Evolutionary conservation across 2,888 invertebrate genomes (phyloP).

Genomic region (Blera fallax): DNA sequence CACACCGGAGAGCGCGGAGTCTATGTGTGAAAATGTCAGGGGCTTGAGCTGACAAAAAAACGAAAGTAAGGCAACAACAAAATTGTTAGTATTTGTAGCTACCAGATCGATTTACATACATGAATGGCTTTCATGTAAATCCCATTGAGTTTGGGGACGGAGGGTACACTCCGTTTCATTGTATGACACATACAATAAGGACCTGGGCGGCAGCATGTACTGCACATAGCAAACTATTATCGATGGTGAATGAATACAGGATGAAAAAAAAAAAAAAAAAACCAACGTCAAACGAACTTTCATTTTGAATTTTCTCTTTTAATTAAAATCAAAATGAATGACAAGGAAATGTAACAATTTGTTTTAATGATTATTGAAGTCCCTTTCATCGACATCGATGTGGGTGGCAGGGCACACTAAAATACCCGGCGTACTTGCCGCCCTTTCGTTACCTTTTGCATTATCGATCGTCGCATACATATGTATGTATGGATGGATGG

Average conservation of each 20-base stretch:
- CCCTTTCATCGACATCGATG: conserved; percentile 53
- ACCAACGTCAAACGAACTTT: conserved; percentile 55
- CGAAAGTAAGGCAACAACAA: neutral
- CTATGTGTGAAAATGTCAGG: conserved; percentile 11
- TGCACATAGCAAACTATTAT: conserved; percentile 38
- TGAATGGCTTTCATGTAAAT: conserved; percentile 44
- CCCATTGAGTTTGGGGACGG: neutral
- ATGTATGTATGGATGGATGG: neutral
- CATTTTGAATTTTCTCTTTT: conserved; percentile 71
- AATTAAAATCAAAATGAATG: conserved; percentile 72
- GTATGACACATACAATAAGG: conserved; percentile 24
- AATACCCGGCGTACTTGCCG: conserved; percentile 28
- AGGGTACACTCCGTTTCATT: neutral
- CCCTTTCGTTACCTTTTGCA: conserved; percentile 63
- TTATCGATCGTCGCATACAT: conserved; percentile 58
- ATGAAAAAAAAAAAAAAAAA: neutral
- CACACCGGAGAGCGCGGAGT: neutral
- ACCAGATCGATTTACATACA: conserved; percentile 58
- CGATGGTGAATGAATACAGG: conserved; percentile 6
- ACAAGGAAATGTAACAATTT: conserved; percentile 71
- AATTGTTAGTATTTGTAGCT: conserved; percentile 36
- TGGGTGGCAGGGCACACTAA: neutral
- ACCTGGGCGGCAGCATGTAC: conserved; percentile 2
- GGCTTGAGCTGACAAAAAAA: conserved; percentile 7
- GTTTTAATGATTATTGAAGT: conserved; percentile 72